Evolutionary conservation across 92 coral and sea anemone species (phyloP), one percentile per base, ranked within the genome.

Genomic region (Bergia sp.): DNA sequence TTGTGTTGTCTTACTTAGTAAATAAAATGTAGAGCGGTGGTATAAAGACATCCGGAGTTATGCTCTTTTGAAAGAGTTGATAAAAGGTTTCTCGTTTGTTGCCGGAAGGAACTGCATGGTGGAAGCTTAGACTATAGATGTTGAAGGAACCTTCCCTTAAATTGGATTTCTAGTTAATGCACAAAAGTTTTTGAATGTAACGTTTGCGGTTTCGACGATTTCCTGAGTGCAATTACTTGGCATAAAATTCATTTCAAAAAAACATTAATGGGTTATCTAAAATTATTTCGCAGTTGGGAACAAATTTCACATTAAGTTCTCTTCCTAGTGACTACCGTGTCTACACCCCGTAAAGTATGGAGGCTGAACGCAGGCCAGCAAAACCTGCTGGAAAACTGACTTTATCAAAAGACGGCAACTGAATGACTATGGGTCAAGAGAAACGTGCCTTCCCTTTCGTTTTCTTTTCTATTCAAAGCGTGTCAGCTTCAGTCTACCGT

Each of bases 391-490:
- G 73, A 80, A 80, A 61, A 20, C 29, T 61, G 69, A 16, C 69
- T 61, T 3, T 18, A 53, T 8, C 13, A 53, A 53, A 61, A 55
- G 41, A 7, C 38, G 71, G 73, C 72, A 80, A 73, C 85, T 80
- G 72, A 73, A 41, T 76, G 79, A 41, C 49, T 76, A 4, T 47
- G 21, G 55, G 5, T 79, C 44, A n/a, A 3, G 55, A 49, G 55
- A 66, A 66, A 41, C 23, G 16, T 9, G 41, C 20, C 11, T n/a
- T 43, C 65, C 11, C 43, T 84, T 37, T 69, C 77, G 77, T 71
- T 84, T 84, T 84, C 43, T 84, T 69, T 71, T 20, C 13, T 73
- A 6, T 71, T 82, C 86, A 65, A 65, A 47, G 18, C 77, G 61
- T 15, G 16, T 66, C 73, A 83, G 77, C 41, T 83, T 66, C 10